Conservation (phyloP, 1,140 invertebrate genomes). For the Eulimnadia texana region DNA sequence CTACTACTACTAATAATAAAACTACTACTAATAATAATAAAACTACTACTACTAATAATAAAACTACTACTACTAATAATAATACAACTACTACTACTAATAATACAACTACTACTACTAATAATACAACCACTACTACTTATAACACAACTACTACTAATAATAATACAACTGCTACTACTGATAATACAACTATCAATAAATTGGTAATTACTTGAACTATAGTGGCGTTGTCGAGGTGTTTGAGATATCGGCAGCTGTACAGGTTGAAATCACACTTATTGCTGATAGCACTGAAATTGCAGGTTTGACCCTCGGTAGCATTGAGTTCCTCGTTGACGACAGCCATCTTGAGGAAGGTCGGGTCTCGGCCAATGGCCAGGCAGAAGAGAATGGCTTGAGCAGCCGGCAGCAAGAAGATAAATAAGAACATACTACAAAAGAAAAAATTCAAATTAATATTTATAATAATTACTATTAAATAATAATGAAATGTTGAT, state of each 20-base stretch:
- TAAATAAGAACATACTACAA: conserved; percentile 74
- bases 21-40: too few relatives aligned
- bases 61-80: too few relatives aligned
- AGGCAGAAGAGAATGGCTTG: conserved; percentile 92
- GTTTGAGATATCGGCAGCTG: conserved; percentile 57
- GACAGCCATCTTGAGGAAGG: conserved; percentile 63
- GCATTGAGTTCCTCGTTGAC: conserved; percentile 62
- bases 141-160: too few relatives aligned
- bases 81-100: too few relatives aligned
- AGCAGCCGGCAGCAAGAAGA: conserved; percentile 77
- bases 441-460: conserved; percentile 16
- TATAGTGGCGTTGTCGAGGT: conserved; percentile 46
- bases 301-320: conserved; percentile 20
- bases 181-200: too few relatives aligned
- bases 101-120: too few relatives aligned
- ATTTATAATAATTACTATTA: neutral
- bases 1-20: too few relatives aligned
- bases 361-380: conserved; percentile 79
- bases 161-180: too few relatives aligned
- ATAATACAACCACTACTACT: too few relatives aligned
- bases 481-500: neutral
- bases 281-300: conserved; percentile 16
- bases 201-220: conserved; percentile 33
- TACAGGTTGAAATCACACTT: conserved; percentile 51
- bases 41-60: too few relatives aligned